A percentile compares a stretch with the other conserved stretches of the same genome.
phyloP scores from a whole-genome alignment of 2,113 vertebrate genomes.

The Perca fluviatilis region DNA sequence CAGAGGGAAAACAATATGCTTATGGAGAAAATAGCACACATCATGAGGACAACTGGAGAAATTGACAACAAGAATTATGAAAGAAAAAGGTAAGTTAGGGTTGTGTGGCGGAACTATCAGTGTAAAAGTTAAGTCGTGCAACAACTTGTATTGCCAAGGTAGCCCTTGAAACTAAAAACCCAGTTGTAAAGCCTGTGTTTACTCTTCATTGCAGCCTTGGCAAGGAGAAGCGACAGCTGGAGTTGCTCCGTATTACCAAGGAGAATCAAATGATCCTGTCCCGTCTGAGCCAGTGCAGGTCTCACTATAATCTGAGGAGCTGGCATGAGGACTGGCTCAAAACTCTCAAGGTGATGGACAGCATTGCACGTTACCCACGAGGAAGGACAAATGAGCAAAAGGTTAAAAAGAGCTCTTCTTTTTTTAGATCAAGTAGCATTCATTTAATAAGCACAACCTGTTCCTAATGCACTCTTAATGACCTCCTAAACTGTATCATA shows the following conservation, averaged over 20 bases:
- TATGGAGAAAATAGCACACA: slow-evolving; percentile 81
- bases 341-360: slow-evolving; percentile 75
- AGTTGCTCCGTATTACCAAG: slow-evolving; percentile 73
- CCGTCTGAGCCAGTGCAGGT: slow-evolving; percentile 76
- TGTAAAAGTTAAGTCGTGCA: not conserved
- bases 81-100: slow-evolving; percentile 78
- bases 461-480: not conserved
- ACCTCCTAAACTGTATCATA: not conserved
- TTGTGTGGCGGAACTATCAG: not conserved
- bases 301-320: slow-evolving; percentile 69
- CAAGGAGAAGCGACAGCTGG: slow-evolving; percentile 73
- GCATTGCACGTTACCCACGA: slow-evolving; percentile 69
- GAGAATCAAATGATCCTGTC: slow-evolving; percentile 78
- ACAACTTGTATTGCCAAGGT: not conserved
- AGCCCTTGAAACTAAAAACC: slow-evolving; percentile 12
- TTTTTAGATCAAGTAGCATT: not conserved
- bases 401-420: slow-evolving; percentile 45
- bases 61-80: slow-evolving; percentile 78
- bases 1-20: slow-evolving; percentile 83
- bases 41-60: slow-evolving; percentile 79
- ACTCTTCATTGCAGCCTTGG: slow-evolving; percentile 72
- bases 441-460: not conserved
- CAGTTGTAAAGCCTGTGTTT: not conserved
- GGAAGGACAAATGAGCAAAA: slow-evolving; percentile 53
- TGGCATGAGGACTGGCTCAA: slow-evolving; percentile 83